Conservation (phyloP, 2,888 invertebrate species). For the Phoronis australis region DNA sequence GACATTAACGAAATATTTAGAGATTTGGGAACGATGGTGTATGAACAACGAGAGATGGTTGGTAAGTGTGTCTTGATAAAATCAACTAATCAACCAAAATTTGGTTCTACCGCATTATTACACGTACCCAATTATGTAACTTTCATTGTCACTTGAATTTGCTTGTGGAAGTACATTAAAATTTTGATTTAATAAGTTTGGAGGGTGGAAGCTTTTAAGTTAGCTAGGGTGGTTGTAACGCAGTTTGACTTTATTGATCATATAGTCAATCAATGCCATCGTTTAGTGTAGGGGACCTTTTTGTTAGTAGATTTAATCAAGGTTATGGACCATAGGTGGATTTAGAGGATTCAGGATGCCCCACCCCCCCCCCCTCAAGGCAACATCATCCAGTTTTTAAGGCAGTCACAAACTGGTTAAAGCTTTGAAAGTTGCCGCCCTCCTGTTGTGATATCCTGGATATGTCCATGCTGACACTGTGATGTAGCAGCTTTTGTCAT, state of each 20-base stretch:
- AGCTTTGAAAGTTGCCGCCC: not conserved
- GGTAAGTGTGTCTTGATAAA: conserved; percentile 48
- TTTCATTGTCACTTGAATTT: too few species aligned
- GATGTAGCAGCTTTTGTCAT: conserved; percentile 6
- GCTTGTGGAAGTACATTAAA: too few species aligned
- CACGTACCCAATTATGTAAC: too few species aligned
- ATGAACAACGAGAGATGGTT: conserved; percentile 85
- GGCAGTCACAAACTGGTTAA: not conserved
- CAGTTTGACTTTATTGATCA: too few species aligned
- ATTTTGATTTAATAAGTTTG: not conserved
- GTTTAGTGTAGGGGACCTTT: too few species aligned
- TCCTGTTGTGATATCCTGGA: not conserved
- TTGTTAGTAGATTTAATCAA: too few species aligned
- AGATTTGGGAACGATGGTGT: conserved; percentile 86
- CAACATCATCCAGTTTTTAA: too few species aligned
- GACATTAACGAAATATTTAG: conserved; percentile 96
- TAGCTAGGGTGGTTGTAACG: not conserved
- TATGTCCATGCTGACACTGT: not conserved
- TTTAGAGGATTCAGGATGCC: too few species aligned
- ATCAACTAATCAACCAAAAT: not conserved
- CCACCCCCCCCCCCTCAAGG: too few species aligned
- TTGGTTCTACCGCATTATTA: too few species aligned
- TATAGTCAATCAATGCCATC: too few species aligned
- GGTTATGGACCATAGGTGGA: too few species aligned
- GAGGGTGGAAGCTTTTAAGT: not conserved